Conservation (phyloP, 2,113 vertebrate species). For the Osmerus eperlanus region DNA sequence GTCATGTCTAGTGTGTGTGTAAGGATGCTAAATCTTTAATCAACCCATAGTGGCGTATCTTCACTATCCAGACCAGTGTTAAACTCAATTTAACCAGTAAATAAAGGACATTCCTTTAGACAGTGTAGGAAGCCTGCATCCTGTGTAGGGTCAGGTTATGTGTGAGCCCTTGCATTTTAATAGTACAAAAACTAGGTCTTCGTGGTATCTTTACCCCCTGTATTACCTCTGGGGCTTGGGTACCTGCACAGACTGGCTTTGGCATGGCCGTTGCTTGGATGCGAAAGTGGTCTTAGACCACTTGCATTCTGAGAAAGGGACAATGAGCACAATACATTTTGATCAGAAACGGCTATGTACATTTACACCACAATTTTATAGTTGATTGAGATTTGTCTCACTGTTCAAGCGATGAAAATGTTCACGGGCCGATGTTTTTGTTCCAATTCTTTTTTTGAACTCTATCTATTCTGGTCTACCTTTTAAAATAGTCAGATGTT, state of each 20-base stretch:
- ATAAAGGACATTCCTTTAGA: no score
- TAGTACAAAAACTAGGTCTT: background rate
- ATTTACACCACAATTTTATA: no score
- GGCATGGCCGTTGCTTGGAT: background rate
- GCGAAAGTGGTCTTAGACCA: background rate
- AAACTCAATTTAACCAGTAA: no score
- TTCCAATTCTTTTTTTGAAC: no score
- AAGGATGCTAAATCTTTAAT: background rate
- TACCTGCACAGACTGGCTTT: background rate
- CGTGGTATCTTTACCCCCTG: background rate
- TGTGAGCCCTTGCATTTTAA: background rate
- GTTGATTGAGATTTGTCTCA: no score
- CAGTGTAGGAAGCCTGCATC: no score
- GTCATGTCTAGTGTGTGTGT: background rate
- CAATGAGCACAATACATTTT: background rate
- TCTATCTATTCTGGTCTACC: no score
- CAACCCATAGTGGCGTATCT: no score
- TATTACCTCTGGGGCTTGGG: background rate
- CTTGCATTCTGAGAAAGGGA: background rate
- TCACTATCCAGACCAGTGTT: no score
- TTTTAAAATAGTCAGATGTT: background rate
- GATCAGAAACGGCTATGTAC: background rate
- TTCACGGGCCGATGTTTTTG: no score
- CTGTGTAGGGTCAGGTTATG: background rate
- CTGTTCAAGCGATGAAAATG: no score